Evolutionary conservation across 2,113 vertebrate species (phyloP), one percentile per base, ranked within the genome.

Genomic region (Dromaius novaehollandiae): DNA sequence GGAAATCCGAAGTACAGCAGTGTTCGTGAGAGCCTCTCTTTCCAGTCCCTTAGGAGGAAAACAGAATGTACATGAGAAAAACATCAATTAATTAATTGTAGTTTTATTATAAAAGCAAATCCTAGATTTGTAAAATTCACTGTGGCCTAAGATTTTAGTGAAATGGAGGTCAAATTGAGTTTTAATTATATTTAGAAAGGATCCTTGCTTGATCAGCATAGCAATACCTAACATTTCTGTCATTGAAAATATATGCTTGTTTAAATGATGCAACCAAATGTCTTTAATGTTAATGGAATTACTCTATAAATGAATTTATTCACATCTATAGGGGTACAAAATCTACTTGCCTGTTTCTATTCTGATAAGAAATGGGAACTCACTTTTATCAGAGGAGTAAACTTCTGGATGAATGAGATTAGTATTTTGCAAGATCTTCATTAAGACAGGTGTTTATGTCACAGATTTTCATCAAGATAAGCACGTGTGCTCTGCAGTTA

Each of bases 1-100:
- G 90, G 94, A 95, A 96, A 89, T 96, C 80, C 86, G 13, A 96
- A 97, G 83, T 81, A 75, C 83, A 93, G 65, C 82, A 93, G 93
- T 93, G 93, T 95, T 97, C 94, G 79, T 80, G 90, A 93, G 95
- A 93, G 86, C 38, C 20, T 93, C 69, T 90, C 4, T 91, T 92
- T 94, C 74, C 92, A 58, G 89, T 95, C 92, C 88, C 90, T 77
- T 61, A 84, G 89, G 88, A 94, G 83, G 89, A 90, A 96, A 91
- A 73, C 88, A 79, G 65, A 96, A 85, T 69, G 73, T 89, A 77
- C 71, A 63, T 40, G 84, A 86, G 88, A 89, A 93, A 95, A 96
- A 80, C 82, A 58, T 86, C 88, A 86, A 50, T 96, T 94, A 96
- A 88, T 89, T 89, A 36, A 1, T 87, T 75, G 65, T 89, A 14